Evolutionary conservation across 1,140 invertebrate genomes (phyloP).

Genomic region (Bombus breviceps): DNA sequence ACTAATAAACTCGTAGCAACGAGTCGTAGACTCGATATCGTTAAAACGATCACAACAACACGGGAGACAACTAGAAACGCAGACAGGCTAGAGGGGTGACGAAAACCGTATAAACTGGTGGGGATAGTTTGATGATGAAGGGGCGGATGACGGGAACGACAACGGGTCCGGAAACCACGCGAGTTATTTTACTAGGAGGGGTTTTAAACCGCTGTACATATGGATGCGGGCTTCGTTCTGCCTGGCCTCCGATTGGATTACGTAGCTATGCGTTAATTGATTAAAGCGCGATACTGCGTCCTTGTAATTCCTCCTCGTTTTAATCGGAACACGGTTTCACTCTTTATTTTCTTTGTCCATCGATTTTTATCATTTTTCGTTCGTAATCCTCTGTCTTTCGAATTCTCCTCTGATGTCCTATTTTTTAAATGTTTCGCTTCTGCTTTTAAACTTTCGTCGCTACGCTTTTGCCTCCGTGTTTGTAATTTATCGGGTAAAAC

Average conservation of each 20-base stretch:
- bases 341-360: too few relatives aligned
- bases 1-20: neutral
- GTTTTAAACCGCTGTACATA: slow-evolving; percentile 73
- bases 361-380: too few relatives aligned
- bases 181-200: slow-evolving; percentile 63
- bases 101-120: neutral
- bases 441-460: neutral
- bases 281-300: slow-evolving; percentile 70
- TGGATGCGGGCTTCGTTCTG: slow-evolving; percentile 64
- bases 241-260: slow-evolving; percentile 72
- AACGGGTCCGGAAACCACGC: slow-evolving; percentile 64
- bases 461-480: neutral
- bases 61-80: neutral
- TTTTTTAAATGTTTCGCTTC: neutral
- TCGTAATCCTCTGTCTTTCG: neutral
- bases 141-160: slow-evolving; percentile 41
- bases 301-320: slow-evolving; percentile 37
- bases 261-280: slow-evolving; percentile 74
- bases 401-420: neutral
- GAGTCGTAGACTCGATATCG: neutral
- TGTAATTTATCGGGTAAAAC: neutral
- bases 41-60: slow-evolving; percentile 14
- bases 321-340: neutral
- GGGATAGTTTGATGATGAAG: slow-evolving; percentile 21
- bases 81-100: neutral